Evolutionary conservation across 1,140 invertebrate genomes (phyloP).

Genomic region (Drosophila ficusphila): DNA sequence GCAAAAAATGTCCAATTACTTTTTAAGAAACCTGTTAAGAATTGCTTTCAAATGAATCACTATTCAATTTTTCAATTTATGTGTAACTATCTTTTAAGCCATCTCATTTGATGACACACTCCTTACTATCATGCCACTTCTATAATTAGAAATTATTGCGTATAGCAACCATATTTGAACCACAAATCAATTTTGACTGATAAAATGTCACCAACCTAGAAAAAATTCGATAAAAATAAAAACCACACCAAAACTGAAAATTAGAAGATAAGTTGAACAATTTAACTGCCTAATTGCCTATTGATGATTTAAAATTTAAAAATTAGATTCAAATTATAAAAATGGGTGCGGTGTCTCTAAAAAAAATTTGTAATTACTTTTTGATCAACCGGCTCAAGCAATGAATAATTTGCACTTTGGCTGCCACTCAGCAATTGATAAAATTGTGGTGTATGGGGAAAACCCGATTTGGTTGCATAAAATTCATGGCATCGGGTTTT

Average conservation of each 20-base stretch:
- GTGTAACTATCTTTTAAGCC: constrained; percentile 1
- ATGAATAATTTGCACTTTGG: constrained; percentile 53
- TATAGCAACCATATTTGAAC: neutral
- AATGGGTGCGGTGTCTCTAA: too few relatives aligned
- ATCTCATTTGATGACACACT: constrained; percentile 33
- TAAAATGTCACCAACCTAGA: constrained; percentile 4
- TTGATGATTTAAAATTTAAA: too few relatives aligned
- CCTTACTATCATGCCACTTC: constrained; percentile 9
- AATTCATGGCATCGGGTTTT: constrained; percentile 43
- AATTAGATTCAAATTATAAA: too few relatives aligned
- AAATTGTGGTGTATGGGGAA: neutral
- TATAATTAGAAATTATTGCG: constrained; percentile 42
- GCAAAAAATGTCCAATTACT: neutral
- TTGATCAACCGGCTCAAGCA: constrained; percentile 9
- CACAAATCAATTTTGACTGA: constrained; percentile 13
- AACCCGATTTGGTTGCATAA: constrained; percentile 46
- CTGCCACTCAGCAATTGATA: constrained; percentile 41
- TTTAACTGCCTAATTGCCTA: too few relatives aligned
- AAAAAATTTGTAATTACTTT: too few relatives aligned
- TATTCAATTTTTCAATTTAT: neutral
- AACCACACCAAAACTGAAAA: neutral
- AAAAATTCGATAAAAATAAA: neutral
- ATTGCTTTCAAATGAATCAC: constrained; percentile 10
- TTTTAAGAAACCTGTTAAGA: neutral
- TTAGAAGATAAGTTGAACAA: neutral